Evolutionary conservation across 2,888 invertebrate genomes (phyloP), one percentile per base, ranked within the genome.

Genomic region (Polylopha cassiicola): DNA sequence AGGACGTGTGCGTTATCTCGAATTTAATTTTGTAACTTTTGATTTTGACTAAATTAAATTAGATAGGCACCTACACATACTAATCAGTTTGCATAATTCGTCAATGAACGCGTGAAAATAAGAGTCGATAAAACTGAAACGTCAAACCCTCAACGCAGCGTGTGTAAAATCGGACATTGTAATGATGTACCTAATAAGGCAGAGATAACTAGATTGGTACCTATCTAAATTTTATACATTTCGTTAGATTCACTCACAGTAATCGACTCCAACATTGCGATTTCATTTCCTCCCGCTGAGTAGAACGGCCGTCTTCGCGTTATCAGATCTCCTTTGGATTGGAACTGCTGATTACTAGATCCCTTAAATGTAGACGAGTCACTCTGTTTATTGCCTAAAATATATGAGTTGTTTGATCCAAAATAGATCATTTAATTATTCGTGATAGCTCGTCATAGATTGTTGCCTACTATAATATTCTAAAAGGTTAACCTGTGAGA

Each of bases 251-350:
- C 46, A 43, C 29, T 43, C 41, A 44, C 24, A 41, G 44, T 41
- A 42, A 46, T 46, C 41, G 45, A 42, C 24, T 39, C 28, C 21
- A 31, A 23, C 32, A 37, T 29, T 39, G 46, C 46, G 39, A 48
- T 32, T 45, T 49, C 48, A 53, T 55, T 57, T 57, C 50, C 50
- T 46, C 37, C 20, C 44, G 30, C 44, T 39, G 39, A 47, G 43
- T 41, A 46, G 46, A 44, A 18, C 42, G 41, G 46, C 46, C 46
- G 44, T 46, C 48, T 41, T 26, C 43, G 31, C 43, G 43, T 54
- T 57, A 58, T 58, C 51, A 52, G 51, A 50, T 52, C 51, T 47
- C 48, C 41, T 44, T 50, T 45, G 48, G 56, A 58, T 58, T 50
- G 50, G 47, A 50, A 48, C 46, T 46, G 37, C 51, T 47, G 55